Conservation (phyloP, 1,140 invertebrate species). For the Gryllus bimaculatus region DNA sequence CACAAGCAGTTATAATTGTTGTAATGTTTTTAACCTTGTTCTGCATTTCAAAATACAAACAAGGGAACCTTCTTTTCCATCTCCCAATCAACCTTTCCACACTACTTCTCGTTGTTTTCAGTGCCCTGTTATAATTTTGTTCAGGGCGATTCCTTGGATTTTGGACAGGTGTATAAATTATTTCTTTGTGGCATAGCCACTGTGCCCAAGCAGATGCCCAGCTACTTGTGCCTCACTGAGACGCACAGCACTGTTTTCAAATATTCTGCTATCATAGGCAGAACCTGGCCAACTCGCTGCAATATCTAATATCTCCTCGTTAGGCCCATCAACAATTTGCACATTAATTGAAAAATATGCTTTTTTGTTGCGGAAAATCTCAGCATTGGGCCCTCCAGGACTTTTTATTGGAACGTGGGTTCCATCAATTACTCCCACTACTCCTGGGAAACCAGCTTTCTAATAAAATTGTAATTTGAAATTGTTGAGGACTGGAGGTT, state of each 20-base stretch:
- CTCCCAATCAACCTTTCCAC: too few species aligned
- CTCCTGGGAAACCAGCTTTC: conserved; percentile 10
- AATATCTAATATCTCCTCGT: conserved; percentile 32
- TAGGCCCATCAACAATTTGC: conserved; percentile 30
- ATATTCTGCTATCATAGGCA: conserved; percentile 30
- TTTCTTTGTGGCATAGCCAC: too few species aligned
- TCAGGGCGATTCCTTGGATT: too few species aligned
- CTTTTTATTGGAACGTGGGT: conserved; percentile 14
- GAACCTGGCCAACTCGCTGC: conserved; percentile 34
- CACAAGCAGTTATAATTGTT: too few species aligned
- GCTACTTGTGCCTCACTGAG: conserved; percentile 23
- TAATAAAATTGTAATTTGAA: conserved; percentile 13
- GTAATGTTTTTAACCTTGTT: too few species aligned
- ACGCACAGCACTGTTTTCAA: conserved; percentile 25
- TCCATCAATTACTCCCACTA: conserved; percentile 13
- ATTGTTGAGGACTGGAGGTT: background rate
- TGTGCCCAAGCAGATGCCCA: too few species aligned
- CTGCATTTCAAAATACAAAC: too few species aligned
- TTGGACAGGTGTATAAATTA: too few species aligned
- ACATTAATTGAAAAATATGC: conserved; percentile 35
- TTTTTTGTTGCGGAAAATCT: conserved; percentile 17
- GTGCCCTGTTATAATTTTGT: too few species aligned
- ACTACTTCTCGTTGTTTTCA: too few species aligned
- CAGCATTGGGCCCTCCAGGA: conserved; percentile 21
- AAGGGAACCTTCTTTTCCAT: too few species aligned